These are phyloP conservation scores for Euglossa dilemma DNA, from an alignment of 1,140 invertebrate genomes.

Conservation along the genomic window DNA sequence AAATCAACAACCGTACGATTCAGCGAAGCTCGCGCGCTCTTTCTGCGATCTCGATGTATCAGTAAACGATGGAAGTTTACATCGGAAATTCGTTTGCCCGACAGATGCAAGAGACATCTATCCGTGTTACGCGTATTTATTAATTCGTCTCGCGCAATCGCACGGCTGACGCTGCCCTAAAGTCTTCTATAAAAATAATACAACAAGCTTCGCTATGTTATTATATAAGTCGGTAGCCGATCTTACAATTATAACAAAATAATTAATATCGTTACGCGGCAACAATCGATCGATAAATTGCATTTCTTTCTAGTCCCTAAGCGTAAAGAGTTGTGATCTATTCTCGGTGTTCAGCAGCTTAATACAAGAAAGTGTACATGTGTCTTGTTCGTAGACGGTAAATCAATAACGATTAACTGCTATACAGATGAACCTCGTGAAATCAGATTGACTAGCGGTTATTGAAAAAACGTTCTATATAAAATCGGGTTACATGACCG, in stretches of 20 bases:
- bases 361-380: not conserved
- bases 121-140: not conserved
- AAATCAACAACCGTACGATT: constrained; percentile 20
- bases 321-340: constrained; percentile 32
- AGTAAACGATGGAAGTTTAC: not conserved
- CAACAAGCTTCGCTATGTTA: constrained; percentile 44
- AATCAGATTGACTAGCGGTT: constrained; percentile 27
- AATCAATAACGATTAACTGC: not conserved
- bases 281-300: constrained; percentile 37
- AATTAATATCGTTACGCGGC: constrained; percentile 44
- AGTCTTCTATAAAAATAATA: constrained; percentile 51
- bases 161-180: constrained; percentile 39
- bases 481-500: not conserved
- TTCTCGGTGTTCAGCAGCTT: constrained; percentile 27
- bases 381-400: not conserved
- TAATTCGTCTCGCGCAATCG: constrained; percentile 14
- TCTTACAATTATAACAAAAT: constrained; percentile 29
- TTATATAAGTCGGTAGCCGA: constrained; percentile 22
- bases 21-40: not conserved
- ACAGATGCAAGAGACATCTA: not conserved
- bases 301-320: constrained; percentile 16
- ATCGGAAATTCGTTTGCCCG: not conserved
- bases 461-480: not conserved
- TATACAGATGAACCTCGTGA: not conserved
- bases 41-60: not conserved